phyloP scores from a whole-genome alignment of 2,888 invertebrate species.

The Selenia dentaria region DNA sequence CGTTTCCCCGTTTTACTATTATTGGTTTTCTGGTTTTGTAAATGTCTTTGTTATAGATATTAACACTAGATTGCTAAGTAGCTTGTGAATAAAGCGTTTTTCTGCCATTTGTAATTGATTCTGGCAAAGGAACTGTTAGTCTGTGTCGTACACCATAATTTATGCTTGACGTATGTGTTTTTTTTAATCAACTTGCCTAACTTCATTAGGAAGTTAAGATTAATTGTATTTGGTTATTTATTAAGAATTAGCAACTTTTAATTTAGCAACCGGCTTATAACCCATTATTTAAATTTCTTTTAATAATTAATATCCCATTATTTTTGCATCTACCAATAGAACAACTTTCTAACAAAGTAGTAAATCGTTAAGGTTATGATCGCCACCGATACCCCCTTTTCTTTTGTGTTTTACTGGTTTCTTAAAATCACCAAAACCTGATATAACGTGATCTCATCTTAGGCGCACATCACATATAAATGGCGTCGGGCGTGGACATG shows the following conservation, averaged over 20 bases:
- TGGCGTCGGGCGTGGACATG: no score
- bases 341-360: constrained; percentile 13
- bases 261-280: constrained; percentile 10
- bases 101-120: constrained; percentile 12
- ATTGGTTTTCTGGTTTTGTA: no score
- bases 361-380: no score
- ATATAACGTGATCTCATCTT: no score
- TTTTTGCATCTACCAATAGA: background rate
- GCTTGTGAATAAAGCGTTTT: constrained; percentile 4
- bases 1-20: no score
- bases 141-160: constrained; percentile 6
- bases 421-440: no score
- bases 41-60: background rate
- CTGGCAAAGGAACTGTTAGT: constrained; percentile 8
- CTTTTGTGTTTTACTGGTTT: no score
- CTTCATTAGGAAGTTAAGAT: constrained; percentile 18
- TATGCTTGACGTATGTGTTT: background rate
- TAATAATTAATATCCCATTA: background rate
- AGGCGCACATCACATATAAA: no score
- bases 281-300: constrained; percentile 10
- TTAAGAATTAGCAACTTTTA: constrained; percentile 16
- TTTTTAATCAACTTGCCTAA: constrained; percentile 17
- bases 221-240: constrained; percentile 21
- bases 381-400: no score
- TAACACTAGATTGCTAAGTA: constrained; percentile 10